Evolutionary conservation across 2,113 vertebrate species (phyloP).

Genomic region (Nannospalax galili): DNA sequence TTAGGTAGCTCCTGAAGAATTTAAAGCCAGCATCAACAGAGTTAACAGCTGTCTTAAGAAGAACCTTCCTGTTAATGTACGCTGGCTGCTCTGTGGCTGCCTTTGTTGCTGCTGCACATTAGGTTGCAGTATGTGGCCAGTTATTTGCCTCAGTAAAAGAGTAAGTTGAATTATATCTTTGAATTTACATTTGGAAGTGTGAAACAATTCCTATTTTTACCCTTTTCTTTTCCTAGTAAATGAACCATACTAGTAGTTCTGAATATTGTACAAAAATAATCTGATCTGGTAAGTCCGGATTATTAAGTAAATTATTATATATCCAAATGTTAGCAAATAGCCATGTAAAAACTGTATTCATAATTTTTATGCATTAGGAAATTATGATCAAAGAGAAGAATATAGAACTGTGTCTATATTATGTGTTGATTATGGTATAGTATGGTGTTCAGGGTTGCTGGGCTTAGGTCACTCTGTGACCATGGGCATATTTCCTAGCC

Average conservation of each 20-base stretch:
- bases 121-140: constrained; percentile 99
- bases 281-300: not conserved
- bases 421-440: not conserved
- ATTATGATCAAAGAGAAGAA: not conserved
- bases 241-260: not conserved
- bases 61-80: constrained; percentile 97
- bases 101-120: constrained; percentile 99
- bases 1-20: constrained; percentile 98
- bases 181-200: constrained; percentile 24
- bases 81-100: constrained; percentile 98
- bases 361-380: not conserved
- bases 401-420: not conserved
- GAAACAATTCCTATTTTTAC: constrained; percentile 31
- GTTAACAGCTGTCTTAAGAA: constrained; percentile 98
- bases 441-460: not conserved
- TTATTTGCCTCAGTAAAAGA: constrained; percentile 99
- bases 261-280: constrained; percentile 19
- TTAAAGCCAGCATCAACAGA: constrained; percentile 97
- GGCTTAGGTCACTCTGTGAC: not conserved
- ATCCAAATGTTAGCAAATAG: constrained; percentile 26
- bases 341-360: not conserved
- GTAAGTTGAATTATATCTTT: constrained; percentile 87
- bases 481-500: not conserved
- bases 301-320: constrained; percentile 17
- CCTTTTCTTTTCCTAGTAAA: constrained; percentile 52